These are phyloP conservation scores for Tarsius wallacei DNA, from an alignment of 2,797 vertebrate genomes.

Conservation along the genomic window DNA sequence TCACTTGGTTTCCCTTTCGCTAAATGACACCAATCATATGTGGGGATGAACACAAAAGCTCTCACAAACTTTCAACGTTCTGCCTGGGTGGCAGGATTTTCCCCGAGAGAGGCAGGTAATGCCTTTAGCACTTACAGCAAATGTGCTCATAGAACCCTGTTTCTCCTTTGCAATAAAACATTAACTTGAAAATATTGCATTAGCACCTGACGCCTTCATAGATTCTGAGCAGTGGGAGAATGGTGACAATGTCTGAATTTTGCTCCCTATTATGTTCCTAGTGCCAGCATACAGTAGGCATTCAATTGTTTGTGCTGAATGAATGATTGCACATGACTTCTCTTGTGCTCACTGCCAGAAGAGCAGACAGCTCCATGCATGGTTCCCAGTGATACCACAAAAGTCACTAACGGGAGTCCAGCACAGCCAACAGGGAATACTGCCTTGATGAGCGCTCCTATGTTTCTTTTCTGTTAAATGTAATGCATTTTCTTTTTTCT, in stretches of 20 bases:
- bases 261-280: background rate
- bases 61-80: background rate
- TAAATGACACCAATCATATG: background rate
- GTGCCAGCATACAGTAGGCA: background rate
- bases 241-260: background rate
- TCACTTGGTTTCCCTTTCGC: background rate
- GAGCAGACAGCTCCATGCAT: accelerated
- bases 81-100: background rate
- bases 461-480: background rate
- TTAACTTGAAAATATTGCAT: background rate
- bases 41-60: background rate
- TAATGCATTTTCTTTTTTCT: background rate
- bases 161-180: background rate
- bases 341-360: background rate
- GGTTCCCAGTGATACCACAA: background rate
- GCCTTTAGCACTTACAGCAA: background rate
- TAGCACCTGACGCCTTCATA: background rate
- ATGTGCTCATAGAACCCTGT: background rate
- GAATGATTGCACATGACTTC: background rate
- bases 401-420: background rate
- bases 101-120: background rate
- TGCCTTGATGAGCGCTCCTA: background rate
- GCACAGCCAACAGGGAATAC: background rate
- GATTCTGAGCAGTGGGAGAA: background rate
- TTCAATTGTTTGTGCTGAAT: background rate